phyloP scores from a whole-genome alignment of 2,888 invertebrate species.

The Ophraella communa region DNA sequence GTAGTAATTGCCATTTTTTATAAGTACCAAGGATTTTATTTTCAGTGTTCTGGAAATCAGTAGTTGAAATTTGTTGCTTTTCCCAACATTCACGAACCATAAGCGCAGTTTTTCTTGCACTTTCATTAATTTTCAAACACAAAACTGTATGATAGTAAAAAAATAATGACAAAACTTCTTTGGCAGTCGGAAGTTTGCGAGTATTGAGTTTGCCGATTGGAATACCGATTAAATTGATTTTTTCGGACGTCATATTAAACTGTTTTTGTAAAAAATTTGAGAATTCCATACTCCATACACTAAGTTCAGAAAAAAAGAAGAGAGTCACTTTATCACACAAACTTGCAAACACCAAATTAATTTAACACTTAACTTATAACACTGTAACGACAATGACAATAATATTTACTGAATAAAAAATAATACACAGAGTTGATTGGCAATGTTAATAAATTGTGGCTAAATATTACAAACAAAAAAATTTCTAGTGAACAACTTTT shows the following conservation, averaged over 20 bases:
- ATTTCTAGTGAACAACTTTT: no score
- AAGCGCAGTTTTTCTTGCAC: not conserved
- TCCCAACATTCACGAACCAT: slow-evolving; percentile 1
- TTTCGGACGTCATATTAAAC: not conserved
- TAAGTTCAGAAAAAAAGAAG: not conserved
- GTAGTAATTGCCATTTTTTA: slow-evolving; percentile 1
- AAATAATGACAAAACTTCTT: slow-evolving; percentile 5
- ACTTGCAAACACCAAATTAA: slow-evolving; percentile 5
- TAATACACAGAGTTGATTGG: no score
- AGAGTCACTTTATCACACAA: not conserved
- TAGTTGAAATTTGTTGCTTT: slow-evolving; percentile 1
- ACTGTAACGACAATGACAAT: not conserved
- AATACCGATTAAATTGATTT: slow-evolving; percentile 1
- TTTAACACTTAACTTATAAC: slow-evolving; percentile 4
- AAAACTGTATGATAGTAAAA: not conserved
- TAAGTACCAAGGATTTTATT: slow-evolving; percentile 3
- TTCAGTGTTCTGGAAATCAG: not conserved
- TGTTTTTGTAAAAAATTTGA: not conserved
- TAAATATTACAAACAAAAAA: no score
- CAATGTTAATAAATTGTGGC: no score
- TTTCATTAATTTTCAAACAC: not conserved
- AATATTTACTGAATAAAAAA: not conserved
- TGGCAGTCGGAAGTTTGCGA: not conserved
- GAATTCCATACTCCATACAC: not conserved
- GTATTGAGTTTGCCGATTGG: not conserved